phyloP scores from a whole-genome alignment of 2,888 invertebrate genomes.

The Stenurella melanura region DNA sequence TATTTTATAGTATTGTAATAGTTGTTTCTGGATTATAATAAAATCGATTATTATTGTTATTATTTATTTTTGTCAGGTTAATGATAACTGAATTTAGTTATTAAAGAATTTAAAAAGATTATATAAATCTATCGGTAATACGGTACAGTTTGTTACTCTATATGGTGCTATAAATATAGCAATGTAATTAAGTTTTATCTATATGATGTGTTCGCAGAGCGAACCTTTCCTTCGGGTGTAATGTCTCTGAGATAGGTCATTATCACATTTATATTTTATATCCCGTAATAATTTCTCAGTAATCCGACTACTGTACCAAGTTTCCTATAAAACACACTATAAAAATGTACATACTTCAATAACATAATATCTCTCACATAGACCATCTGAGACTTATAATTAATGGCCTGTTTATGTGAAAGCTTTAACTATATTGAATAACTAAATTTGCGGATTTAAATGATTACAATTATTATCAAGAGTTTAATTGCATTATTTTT shows the following conservation, averaged over 20 bases:
- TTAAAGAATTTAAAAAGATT: background rate
- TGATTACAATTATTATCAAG: background rate
- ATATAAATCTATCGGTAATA: background rate
- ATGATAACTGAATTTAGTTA: background rate
- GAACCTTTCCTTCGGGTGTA: conserved; percentile 3
- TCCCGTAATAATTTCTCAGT: conserved; percentile 12
- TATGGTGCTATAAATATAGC: background rate
- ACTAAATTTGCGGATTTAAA: background rate
- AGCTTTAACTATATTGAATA: conserved; percentile 7
- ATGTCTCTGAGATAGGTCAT: conserved; percentile 2
- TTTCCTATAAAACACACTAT: background rate
- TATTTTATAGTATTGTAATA: too few species aligned
- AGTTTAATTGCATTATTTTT: background rate
- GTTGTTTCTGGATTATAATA: too few species aligned
- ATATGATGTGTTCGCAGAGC: conserved; percentile 7
- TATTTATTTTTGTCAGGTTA: background rate
- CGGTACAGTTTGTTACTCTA: background rate
- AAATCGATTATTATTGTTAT: too few species aligned
- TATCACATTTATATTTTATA: conserved; percentile 15
- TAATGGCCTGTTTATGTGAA: conserved; percentile 8
- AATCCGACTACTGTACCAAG: conserved; percentile 3
- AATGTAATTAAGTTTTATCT: conserved; percentile 7
- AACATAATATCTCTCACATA: conserved; percentile 27
- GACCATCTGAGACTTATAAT: conserved; percentile 30
- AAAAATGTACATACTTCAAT: conserved; percentile 7